Conservation (phyloP, 1,140 invertebrate genomes). For the Drosophila ironensis region DNA sequence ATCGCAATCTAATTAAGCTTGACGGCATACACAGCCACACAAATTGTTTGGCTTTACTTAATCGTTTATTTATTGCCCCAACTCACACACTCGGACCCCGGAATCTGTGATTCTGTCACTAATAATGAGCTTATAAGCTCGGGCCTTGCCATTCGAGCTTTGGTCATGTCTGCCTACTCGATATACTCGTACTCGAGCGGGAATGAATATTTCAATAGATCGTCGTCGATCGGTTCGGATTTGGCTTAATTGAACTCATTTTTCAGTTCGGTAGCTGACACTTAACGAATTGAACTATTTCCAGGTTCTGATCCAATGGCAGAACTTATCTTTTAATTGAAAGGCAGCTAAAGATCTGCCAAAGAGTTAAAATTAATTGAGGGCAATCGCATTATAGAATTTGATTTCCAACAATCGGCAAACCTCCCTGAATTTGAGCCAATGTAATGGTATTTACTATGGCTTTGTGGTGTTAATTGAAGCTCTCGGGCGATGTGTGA, state of each 20-base stretch:
- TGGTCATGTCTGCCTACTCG: constrained; percentile 26
- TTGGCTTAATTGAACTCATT: constrained; percentile 34
- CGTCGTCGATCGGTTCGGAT: constrained; percentile 11
- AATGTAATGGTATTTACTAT: not conserved
- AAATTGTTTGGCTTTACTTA: constrained; percentile 41
- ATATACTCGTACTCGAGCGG: not conserved
- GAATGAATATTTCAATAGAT: constrained; percentile 41
- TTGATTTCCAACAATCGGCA: too few relatives aligned
- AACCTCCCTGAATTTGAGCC: too few relatives aligned
- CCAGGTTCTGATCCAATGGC: not conserved
- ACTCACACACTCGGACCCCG: not conserved
- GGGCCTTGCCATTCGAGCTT: constrained; percentile 7
- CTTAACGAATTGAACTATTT: constrained; percentile 25
- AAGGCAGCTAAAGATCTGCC: not conserved
- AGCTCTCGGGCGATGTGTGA: constrained; percentile 41
- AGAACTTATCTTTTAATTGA: constrained; percentile 20
- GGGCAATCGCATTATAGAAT: not conserved
- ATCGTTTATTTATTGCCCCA: constrained; percentile 70
- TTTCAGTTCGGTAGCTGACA: constrained; percentile 39
- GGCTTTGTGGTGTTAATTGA: constrained; percentile 64
- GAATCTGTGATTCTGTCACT: constrained; percentile 19
- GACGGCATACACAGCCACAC: constrained; percentile 41
- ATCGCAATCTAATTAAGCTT: constrained; percentile 72
- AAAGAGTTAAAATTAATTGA: not conserved
- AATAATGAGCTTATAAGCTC: constrained; percentile 33